phyloP scores from a whole-genome alignment of 2,888 invertebrate genomes.

The Melanostoma scalare region DNA sequence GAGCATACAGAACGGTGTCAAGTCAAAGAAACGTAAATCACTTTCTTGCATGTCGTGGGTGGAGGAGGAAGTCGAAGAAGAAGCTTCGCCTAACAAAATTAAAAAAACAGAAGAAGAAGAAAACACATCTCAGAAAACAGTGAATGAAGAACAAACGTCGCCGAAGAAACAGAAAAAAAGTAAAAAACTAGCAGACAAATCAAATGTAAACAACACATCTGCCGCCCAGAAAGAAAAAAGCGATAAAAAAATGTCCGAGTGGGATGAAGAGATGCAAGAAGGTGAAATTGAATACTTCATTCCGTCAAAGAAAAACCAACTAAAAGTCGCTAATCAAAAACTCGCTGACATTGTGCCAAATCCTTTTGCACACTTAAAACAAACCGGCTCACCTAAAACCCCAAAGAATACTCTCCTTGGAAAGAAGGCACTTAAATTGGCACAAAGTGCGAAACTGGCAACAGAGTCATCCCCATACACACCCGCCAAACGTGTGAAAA shows the following conservation, averaged over 20 bases:
- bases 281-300: slow-evolving; percentile 81
- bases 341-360: slow-evolving; percentile 74
- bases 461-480: slow-evolving; percentile 56
- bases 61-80: slow-evolving; percentile 76
- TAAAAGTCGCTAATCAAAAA: slow-evolving; percentile 78
- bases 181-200: slow-evolving; percentile 79
- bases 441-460: slow-evolving; percentile 22
- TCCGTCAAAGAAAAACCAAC: slow-evolving; percentile 78
- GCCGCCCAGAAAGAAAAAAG: slow-evolving; percentile 11
- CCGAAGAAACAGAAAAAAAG: slow-evolving; percentile 37
- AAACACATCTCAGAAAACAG: slow-evolving; percentile 61
- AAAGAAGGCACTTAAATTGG: slow-evolving; percentile 59
- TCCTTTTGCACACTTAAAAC: slow-evolving; percentile 74
- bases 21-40: slow-evolving; percentile 76
- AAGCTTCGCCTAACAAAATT: slow-evolving; percentile 67
- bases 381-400: slow-evolving; percentile 57
- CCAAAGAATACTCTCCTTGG: slow-evolving; percentile 59
- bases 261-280: slow-evolving; percentile 81
- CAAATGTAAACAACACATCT: slow-evolving; percentile 70
- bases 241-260: slow-evolving; percentile 76
- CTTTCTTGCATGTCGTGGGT: slow-evolving; percentile 75
- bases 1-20: slow-evolving; percentile 71
- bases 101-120: slow-evolving; percentile 41
- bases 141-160: slow-evolving; percentile 64
- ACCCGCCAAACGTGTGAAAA: slow-evolving; percentile 87